Evolutionary conservation across 2,113 vertebrate species (phyloP), one percentile per base, ranked within the genome.

Genomic region (Cebidichthys violaceus): DNA sequence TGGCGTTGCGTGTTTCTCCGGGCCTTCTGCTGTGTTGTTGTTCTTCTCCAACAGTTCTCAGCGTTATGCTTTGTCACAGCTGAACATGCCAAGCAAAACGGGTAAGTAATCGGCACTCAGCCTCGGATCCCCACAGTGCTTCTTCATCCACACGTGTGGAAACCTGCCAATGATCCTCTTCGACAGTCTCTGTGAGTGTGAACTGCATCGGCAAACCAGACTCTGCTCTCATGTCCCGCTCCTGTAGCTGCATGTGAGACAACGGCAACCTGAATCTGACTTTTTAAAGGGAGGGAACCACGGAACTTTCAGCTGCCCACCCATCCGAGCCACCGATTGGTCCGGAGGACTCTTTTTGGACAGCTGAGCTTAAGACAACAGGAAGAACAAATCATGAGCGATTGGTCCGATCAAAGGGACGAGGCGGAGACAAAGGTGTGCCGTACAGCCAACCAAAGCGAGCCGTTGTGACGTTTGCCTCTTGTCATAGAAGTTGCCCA

Each of bases 391-490:
- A 76, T 65, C 37, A 20, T n/a, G n/a, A 70, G 71, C 59, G 86
- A 92, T 93, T 94, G 93, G 88, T 71, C 54, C 45, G 69, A 89
- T 88, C 74, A 86, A 87, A 90, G 81, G 54, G 67, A 81, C 10
- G 81, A 94, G 92, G 92, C 84, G 92, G 92, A 90, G 93, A 92
- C 90, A 87, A 93, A 89, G 88, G 93, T 93, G 27, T 70, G 69
- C 22, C 55, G 31, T 37, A 89, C 86, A 94, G 84, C 96, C 96
- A 96, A 96, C 94, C 94, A 94, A 81, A 93, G 85, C 87, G 27
- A 89, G 93, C 93, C 90, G 90, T 70, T 89, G 90, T 96, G 95
- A 96, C 93, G 93, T 94, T 92, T 88, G 52, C 39, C 90, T 92
- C 90, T 83, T 88, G 80, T 89, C 87, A 82, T 86, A 95, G 95